Evolutionary conservation across 1,140 invertebrate genomes (phyloP).

Genomic region (Geopemphigus sp.): DNA sequence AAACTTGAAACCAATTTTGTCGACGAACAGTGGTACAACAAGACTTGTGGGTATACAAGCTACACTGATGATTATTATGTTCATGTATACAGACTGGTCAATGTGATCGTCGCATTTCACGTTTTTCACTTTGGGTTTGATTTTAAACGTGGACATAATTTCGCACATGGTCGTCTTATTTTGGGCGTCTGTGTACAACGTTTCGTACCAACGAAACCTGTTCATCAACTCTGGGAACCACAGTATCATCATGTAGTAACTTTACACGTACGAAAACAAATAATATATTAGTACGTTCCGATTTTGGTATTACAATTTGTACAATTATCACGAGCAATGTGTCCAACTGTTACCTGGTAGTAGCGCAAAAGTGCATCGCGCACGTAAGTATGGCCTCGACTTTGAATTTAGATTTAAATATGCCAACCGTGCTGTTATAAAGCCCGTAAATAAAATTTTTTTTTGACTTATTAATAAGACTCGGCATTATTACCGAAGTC

Average conservation of each 20-base stretch:
- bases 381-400: constrained; percentile 10
- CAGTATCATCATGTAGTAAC: constrained; percentile 86
- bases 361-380: constrained; percentile 34
- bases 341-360: constrained; percentile 21
- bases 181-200: constrained; percentile 55
- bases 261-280: constrained; percentile 52
- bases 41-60: constrained; percentile 34
- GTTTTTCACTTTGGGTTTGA: background rate
- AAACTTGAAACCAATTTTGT: constrained; percentile 32
- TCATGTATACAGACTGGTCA: background rate
- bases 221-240: constrained; percentile 89
- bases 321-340: background rate
- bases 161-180: constrained; percentile 9
- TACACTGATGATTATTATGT: constrained; percentile 14
- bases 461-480: background rate
- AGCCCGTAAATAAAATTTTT: background rate
- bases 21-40: constrained; percentile 23
- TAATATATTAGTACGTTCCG: background rate
- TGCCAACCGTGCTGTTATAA: background rate
- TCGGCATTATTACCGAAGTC: background rate
- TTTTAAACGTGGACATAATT: constrained; percentile 8
- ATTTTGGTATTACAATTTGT: background rate
- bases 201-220: constrained; percentile 75
- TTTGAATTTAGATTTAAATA: constrained; percentile 36
- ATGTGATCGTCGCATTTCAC: constrained; percentile 9